Conservation (phyloP, 2,888 invertebrate species). For the Byasa hedistus region DNA sequence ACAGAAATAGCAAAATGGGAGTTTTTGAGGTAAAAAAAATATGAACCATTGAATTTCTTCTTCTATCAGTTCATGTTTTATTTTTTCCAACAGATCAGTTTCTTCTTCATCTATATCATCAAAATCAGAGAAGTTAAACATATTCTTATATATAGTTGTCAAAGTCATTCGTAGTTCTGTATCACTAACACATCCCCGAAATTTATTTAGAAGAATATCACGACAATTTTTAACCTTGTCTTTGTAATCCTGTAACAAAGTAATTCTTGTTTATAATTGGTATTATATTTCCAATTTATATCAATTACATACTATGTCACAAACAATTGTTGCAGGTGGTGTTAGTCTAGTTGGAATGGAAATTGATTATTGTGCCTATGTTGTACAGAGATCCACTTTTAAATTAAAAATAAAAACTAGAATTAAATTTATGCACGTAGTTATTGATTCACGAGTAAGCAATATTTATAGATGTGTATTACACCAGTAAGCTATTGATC, state of each 20-base stretch:
- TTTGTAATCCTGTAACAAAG: conserved; percentile 62
- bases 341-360: no score
- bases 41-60: conserved; percentile 67
- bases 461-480: no score
- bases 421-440: no score
- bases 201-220: conserved; percentile 58
- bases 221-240: conserved; percentile 64
- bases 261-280: not conserved
- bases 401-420: no score
- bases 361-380: no score
- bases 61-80: conserved; percentile 65
- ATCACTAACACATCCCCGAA: conserved; percentile 51
- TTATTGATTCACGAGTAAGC: no score
- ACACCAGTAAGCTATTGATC: no score
- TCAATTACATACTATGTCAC: no score
- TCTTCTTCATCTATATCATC: conserved; percentile 54
- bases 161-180: conserved; percentile 55
- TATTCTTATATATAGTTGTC: conserved; percentile 59
- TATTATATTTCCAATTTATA: no score
- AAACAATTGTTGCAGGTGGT: no score
- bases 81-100: conserved; percentile 54
- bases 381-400: no score
- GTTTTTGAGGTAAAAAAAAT: conserved; percentile 25
- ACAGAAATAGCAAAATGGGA: no score
- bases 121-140: conserved; percentile 50